These are phyloP conservation scores for Austrofundulus limnaeus DNA, from an alignment of 2,113 vertebrate species.

Conservation along the genomic window DNA sequence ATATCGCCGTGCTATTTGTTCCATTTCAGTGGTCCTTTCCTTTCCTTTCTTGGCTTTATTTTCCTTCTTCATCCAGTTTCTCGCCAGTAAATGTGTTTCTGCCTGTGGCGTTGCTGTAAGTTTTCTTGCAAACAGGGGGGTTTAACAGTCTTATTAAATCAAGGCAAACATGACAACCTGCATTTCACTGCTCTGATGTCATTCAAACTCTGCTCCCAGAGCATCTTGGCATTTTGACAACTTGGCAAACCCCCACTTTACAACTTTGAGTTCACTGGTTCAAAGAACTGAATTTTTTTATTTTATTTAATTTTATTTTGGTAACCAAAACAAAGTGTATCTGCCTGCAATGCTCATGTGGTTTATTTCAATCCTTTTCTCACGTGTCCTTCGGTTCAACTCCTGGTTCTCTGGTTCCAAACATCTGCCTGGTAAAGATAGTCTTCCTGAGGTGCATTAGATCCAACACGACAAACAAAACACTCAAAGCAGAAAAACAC, in stretches of 20 bases:
- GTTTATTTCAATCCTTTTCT: slow-evolving; percentile 41
- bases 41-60: slow-evolving; percentile 18
- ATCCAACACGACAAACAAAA: not conserved
- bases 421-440: not conserved
- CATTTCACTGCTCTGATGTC: slow-evolving; percentile 68
- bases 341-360: slow-evolving; percentile 18
- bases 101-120: slow-evolving; percentile 27
- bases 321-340: slow-evolving; percentile 67
- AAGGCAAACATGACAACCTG: slow-evolving; percentile 57
- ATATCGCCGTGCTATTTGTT: slow-evolving; percentile 50
- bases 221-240: slow-evolving; percentile 55
- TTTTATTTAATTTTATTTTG: slow-evolving; percentile 27
- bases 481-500: not conserved
- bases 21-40: slow-evolving; percentile 21
- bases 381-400: slow-evolving; percentile 18
- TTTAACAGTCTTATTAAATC: slow-evolving; percentile 56
- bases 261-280: slow-evolving; percentile 23
- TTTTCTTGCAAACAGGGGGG: slow-evolving; percentile 44
- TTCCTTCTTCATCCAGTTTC: not conserved
- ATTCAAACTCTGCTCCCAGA: slow-evolving; percentile 53
- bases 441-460: not conserved
- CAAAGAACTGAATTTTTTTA: slow-evolving; percentile 4
- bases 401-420: slow-evolving; percentile 10
- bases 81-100: slow-evolving; percentile 24
- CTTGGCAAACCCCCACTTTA: slow-evolving; percentile 43